Percentiles rank a stretch among this genome's conserved stretches.
Evolutionary conservation across 2,888 invertebrate genomes (phyloP).

Genomic region (Philaethria dido): DNA sequence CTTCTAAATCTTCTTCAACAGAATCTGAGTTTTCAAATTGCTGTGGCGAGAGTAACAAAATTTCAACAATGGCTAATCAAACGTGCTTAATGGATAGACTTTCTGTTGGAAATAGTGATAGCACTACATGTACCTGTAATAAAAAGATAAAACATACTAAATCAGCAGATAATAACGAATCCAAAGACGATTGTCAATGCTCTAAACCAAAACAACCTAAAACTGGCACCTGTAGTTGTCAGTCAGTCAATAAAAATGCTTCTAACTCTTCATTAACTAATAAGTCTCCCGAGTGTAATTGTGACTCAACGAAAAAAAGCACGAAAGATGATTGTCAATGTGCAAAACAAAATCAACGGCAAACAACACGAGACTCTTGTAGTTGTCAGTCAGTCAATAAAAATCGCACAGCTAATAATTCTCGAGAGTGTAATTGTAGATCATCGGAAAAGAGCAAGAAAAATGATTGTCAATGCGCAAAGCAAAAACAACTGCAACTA

Average conservation of each 20-base stretch:
- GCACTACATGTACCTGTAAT: neutral
- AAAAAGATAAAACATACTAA: neutral
- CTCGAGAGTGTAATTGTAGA: neutral
- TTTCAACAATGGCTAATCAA: constrained; percentile 18
- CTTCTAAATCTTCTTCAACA: constrained; percentile 4
- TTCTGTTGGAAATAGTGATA: neutral
- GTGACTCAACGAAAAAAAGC: neutral
- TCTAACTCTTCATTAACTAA: neutral
- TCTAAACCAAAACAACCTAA: neutral
- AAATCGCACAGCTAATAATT: neutral
- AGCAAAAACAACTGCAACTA: neutral
- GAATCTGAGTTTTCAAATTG: constrained; percentile 1
- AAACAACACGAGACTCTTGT: neutral
- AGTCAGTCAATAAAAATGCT: neutral
- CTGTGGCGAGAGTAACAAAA: neutral
- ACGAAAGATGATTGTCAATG: neutral
- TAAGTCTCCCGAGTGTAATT: neutral
- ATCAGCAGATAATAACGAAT: neutral
- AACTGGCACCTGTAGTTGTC: constrained; percentile 2
- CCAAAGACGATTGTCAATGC: neutral
- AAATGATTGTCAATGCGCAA: neutral
- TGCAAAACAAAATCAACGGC: neutral
- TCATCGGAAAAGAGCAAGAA: neutral
- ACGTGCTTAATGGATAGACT: constrained; percentile 18
- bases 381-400: constrained; percentile 1